Evolutionary conservation across 2,113 vertebrate genomes (phyloP).

Genomic region (Spea multiplicata): DNA sequence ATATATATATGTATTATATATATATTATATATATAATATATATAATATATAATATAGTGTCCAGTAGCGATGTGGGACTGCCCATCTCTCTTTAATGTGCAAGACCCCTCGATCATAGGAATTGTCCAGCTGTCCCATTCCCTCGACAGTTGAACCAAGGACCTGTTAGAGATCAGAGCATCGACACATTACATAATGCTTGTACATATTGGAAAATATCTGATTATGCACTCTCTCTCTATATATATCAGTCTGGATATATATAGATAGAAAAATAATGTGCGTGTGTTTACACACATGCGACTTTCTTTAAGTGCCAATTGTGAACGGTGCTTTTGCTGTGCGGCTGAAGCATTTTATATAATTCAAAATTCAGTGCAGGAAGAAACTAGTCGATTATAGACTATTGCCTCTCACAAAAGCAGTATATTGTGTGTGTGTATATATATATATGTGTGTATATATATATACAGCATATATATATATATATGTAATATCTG

Average conservation of each 20-base stretch:
- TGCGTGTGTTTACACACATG: background rate
- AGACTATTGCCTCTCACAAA: background rate
- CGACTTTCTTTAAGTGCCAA: constrained; percentile 12
- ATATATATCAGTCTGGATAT: background rate
- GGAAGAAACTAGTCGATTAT: background rate
- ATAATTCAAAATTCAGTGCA: background rate
- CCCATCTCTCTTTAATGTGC: constrained; percentile 4
- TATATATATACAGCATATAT: no score
- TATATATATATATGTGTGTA: no score
- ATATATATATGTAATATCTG: background rate
- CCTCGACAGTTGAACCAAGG: constrained; percentile 6
- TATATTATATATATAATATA: no score
- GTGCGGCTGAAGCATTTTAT: background rate
- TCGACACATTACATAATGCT: background rate
- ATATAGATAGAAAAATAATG: background rate
- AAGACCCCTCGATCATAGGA: background rate
- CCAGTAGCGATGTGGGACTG: constrained; percentile 5
- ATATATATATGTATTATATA: background rate
- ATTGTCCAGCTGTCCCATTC: constrained; percentile 21
- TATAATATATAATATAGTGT: background rate
- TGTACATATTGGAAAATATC: constrained; percentile 5
- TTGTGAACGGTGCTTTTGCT: background rate
- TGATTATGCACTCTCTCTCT: constrained; percentile 19
- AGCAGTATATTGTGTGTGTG: background rate
- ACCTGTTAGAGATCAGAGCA: constrained; percentile 32